A percentile compares a stretch with the other conserved stretches of the same genome.
Evolutionary conservation across 2,888 invertebrate species (phyloP).

Genomic region (Ectropis crepuscularia): DNA sequence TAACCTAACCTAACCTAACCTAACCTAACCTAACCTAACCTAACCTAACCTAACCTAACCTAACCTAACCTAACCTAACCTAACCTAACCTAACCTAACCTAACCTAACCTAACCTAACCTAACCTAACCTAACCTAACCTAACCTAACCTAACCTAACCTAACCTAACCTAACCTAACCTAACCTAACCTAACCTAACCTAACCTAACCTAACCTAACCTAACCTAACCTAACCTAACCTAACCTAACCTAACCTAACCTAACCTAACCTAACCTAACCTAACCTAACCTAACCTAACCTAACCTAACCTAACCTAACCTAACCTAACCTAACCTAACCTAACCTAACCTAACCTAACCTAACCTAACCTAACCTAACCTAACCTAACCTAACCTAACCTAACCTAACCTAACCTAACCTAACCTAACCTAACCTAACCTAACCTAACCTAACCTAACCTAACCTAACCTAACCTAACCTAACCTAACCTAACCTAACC

Average conservation of each 20-base stretch:
- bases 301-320: constrained; percentile 12
- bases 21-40: constrained; percentile 12
- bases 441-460: constrained; percentile 12
- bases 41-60: constrained; percentile 12
- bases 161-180: constrained; percentile 12
- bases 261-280: constrained; percentile 12
- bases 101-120: constrained; percentile 12
- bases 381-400: constrained; percentile 12
- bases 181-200: constrained; percentile 12
- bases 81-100: constrained; percentile 12
- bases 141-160: constrained; percentile 12
- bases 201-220: constrained; percentile 12
- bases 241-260: constrained; percentile 12
- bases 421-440: constrained; percentile 12
- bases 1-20: constrained; percentile 12
- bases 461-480: constrained; percentile 12
- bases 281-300: constrained; percentile 12
- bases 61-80: constrained; percentile 12
- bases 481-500: constrained; percentile 12
- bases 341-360: constrained; percentile 12
- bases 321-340: constrained; percentile 12
- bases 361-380: constrained; percentile 12
- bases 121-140: constrained; percentile 12
- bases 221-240: constrained; percentile 12
- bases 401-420: constrained; percentile 12